Base-by-base conservation (phyloP, 1,140 invertebrate genomes). In the Orius insidiosus region DNA sequence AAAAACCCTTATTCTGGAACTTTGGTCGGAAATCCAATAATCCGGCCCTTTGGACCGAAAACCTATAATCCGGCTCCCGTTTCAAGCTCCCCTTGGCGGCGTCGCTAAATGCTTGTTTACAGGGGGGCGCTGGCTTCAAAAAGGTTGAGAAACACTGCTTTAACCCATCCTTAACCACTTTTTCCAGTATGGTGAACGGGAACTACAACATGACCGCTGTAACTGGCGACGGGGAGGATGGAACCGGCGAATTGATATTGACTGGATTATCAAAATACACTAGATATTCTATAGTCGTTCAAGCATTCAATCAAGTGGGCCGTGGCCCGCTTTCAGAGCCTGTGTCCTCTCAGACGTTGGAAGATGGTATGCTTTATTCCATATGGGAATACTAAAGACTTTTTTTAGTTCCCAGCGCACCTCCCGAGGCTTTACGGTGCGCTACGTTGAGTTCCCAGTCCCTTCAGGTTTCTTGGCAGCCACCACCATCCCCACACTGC, bases 251-350 rank as follows among this genome's bases (percentile, higher is more conserved):
- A 58, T 55, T 77, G 13, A 59, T 76, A 32, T 60, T 80, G 4
- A 67, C 68, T 8, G 75, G 71, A 11, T 62, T 90, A 24, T 64
- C 72, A 39, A 84, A 85, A 52, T 87, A 78, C 56, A 82, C 82
- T 0, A 68, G 78, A 45, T 90, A 90, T 55, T 72, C 72, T 2
- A 68, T 88, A 9, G 75, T 85, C 24, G 78, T 86, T 34, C 83
- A 87, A 60, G 83, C 85, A 1, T 88, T 82, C 59, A 93, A 92
- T 64, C 75, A 78, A 56, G 75, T 85, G 40, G 87, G 86, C 8
- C 69, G 75, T 1, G 85, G 85, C 18, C 86, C 85, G 2, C 62
- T 78, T 0, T 82, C 80, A 0, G 76, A 82, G 40, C 75, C 80
- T 35, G 67, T 76, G 0, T 68, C 72, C 0, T 77, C 78, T 0